phyloP scores from a whole-genome alignment of 2,113 vertebrate genomes.

The Chionodraco myersi region DNA sequence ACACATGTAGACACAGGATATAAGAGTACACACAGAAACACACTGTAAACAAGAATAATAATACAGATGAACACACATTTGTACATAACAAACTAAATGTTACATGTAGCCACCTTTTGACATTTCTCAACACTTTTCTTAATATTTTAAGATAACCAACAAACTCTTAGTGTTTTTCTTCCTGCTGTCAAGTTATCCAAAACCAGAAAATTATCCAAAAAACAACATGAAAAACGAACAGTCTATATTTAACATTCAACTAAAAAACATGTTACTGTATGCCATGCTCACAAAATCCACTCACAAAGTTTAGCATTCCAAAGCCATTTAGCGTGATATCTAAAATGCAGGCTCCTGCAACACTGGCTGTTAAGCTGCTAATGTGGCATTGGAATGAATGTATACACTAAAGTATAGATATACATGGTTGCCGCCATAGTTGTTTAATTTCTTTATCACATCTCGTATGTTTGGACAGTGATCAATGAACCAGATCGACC shows the following conservation, averaged over 20 bases:
- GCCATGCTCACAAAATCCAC: not conserved
- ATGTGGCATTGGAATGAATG: not conserved
- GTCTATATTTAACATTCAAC: not conserved
- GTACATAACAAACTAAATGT: not conserved
- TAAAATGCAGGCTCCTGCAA: not conserved
- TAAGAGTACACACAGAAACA: not conserved
- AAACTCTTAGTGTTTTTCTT: not conserved
- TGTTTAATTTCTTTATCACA: slow-evolving; percentile 1
- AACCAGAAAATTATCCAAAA: not conserved
- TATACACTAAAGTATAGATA: too few relatives aligned
- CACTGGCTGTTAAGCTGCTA: not conserved
- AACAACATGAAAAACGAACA: not conserved
- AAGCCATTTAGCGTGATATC: not conserved
- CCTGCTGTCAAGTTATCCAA: not conserved
- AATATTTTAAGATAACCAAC: not conserved
- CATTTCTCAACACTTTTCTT: not conserved
- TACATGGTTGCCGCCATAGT: not conserved
- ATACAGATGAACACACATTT: not conserved
- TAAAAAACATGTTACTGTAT: not conserved
- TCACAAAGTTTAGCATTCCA: not conserved
- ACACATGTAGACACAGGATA: not conserved
- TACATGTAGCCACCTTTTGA: not conserved
- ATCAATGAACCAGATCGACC: not conserved
- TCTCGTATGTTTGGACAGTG: not conserved
- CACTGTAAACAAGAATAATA: not conserved